A percentile compares a stretch with the other conserved stretches of the same genome.
Conservation (phyloP, 92 coral and sea anemone genomes). For the Epizoanthus scotinus region DNA sequence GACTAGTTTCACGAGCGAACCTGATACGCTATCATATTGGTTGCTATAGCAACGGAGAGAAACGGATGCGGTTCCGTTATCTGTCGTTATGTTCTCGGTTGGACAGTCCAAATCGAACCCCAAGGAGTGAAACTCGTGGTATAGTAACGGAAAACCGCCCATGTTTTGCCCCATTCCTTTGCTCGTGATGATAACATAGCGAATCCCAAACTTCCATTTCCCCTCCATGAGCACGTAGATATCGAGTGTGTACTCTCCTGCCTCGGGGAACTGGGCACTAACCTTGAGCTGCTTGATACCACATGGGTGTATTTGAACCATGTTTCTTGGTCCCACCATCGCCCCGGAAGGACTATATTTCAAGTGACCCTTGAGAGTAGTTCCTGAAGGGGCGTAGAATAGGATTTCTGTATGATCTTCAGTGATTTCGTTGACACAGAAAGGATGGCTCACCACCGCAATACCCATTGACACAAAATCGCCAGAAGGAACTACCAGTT, state of each 20-base stretch:
- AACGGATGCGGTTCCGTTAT: conserved; percentile 59
- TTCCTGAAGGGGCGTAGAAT: conserved; percentile 51
- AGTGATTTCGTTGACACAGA: conserved; percentile 58
- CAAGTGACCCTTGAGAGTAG: conserved; percentile 63
- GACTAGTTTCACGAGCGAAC: conserved; percentile 46
- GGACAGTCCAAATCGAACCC: conserved; percentile 74
- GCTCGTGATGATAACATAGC: conserved; percentile 62
- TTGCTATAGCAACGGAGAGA: conserved; percentile 56
- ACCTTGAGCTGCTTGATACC: conserved; percentile 54
- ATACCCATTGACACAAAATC: conserved; percentile 52
- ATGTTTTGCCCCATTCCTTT: conserved; percentile 73
- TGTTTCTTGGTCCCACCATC: conserved; percentile 57
- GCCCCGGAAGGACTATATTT: conserved; percentile 51
- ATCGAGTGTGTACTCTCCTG: conserved; percentile 69
- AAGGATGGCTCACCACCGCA: conserved; percentile 71
- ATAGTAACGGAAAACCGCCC: conserved; percentile 80
- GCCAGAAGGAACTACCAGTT: conserved; percentile 71
- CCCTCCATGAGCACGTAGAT: conserved; percentile 54
- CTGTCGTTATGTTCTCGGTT: conserved; percentile 62
- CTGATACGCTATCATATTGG: conserved; percentile 45
- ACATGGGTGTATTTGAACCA: conserved; percentile 56
- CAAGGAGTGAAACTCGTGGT: conserved; percentile 59
- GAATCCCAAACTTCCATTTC: conserved; percentile 72
- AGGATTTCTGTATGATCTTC: conserved; percentile 61
- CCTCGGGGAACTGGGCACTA: conserved; percentile 69